Conservation (phyloP, 2,113 vertebrate species). For the Tenebrosternarchus preto region DNA sequence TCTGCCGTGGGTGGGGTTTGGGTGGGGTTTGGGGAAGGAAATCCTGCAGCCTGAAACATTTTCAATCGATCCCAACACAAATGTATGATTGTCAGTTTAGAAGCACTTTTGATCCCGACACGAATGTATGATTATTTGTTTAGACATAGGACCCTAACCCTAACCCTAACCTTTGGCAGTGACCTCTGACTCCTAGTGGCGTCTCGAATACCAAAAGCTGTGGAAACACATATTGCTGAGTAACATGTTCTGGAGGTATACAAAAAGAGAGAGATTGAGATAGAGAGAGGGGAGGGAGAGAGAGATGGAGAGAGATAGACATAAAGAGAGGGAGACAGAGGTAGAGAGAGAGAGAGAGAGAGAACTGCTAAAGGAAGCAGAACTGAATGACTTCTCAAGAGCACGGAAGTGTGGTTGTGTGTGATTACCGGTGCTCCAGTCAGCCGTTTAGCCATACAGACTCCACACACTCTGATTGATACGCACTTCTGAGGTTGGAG, state of each 20-base stretch:
- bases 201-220: conserved; percentile 8
- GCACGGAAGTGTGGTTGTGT: conserved; percentile 58
- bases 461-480: conserved; percentile 64
- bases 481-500: conserved; percentile 64
- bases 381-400: conserved; percentile 69
- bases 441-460: conserved; percentile 65
- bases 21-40: background rate
- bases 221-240: conserved; percentile 22
- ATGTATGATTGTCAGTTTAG: conserved; percentile 25
- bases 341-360: background rate
- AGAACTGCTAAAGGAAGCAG: conserved; percentile 59
- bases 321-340: background rate
- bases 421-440: conserved; percentile 58
- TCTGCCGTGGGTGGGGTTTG: background rate
- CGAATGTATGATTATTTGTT: conserved; percentile 27
- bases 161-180: conserved; percentile 5
- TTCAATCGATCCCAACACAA: conserved; percentile 2
- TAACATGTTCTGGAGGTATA: conserved; percentile 11
- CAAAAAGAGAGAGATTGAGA: background rate
- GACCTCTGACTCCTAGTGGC: conserved; percentile 12
- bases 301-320: conserved; percentile 3
- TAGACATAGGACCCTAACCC: too few relatives aligned
- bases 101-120: conserved; percentile 23
- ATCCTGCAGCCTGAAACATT: background rate
- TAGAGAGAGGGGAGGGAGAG: background rate